Evolutionary conservation across 2,888 invertebrate genomes (phyloP).

Genomic region (Xestobium rufovillosum): DNA sequence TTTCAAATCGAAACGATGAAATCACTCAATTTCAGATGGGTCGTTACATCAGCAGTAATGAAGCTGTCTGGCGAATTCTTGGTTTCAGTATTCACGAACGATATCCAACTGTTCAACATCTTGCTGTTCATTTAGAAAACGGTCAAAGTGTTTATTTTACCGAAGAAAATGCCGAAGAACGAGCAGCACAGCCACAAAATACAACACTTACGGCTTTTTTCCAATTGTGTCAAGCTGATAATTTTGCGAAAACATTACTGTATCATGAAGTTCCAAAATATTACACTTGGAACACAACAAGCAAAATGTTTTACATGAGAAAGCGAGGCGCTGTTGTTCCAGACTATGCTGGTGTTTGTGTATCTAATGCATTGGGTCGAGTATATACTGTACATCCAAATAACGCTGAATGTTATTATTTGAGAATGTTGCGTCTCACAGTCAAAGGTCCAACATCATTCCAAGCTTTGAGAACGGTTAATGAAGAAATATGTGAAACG

Average conservation of each 20-base stretch:
- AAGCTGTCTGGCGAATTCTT: constrained; percentile 29
- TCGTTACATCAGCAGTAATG: constrained; percentile 28
- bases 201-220: constrained; percentile 35
- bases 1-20: constrained; percentile 26
- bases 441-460: constrained; percentile 31
- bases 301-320: constrained; percentile 16
- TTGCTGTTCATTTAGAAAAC: constrained; percentile 24
- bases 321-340: constrained; percentile 18
- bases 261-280: constrained; percentile 31
- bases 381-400: constrained; percentile 19
- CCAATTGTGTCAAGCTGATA: constrained; percentile 31
- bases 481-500: constrained; percentile 25
- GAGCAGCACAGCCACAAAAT: neutral
- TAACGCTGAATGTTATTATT: constrained; percentile 14
- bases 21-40: constrained; percentile 25
- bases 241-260: constrained; percentile 34
- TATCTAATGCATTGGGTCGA: constrained; percentile 14
- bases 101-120: constrained; percentile 27
- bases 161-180: constrained; percentile 3
- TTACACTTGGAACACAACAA: constrained; percentile 22
- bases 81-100: constrained; percentile 28
- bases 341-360: constrained; percentile 10
- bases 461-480: constrained; percentile 29
- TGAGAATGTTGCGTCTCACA: constrained; percentile 25
- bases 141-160: no score